Evolutionary conservation across 2,888 invertebrate species (phyloP).

Genomic region (Yponomeuta evonymella): DNA sequence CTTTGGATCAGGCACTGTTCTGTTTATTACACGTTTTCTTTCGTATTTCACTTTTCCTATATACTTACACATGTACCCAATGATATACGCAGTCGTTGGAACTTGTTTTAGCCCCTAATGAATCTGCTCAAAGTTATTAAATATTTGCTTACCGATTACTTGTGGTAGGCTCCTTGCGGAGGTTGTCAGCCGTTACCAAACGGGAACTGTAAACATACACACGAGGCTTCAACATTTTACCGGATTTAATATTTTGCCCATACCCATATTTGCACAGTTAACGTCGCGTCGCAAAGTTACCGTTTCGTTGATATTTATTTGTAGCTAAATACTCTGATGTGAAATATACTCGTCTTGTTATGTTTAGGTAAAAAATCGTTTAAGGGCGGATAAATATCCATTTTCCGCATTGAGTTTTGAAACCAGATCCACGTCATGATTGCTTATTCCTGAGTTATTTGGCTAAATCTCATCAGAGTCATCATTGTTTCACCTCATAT

Average conservation of each 20-base stretch:
- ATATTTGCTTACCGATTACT: slow-evolving; percentile 32
- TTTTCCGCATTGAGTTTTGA: neutral
- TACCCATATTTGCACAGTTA: slow-evolving; percentile 48
- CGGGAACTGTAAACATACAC: slow-evolving; percentile 37
- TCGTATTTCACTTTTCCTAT: neutral
- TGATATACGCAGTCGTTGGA: neutral
- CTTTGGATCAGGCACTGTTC: slow-evolving; percentile 18
- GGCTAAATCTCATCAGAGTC: neutral
- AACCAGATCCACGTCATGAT: neutral
- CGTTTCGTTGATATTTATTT: slow-evolving; percentile 11
- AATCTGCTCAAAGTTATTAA: slow-evolving; percentile 19
- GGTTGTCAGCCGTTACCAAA: slow-evolving; percentile 40
- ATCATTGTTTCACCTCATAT: no score
- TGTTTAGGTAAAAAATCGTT: neutral
- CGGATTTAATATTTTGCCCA: slow-evolving; percentile 48
- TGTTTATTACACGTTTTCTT: slow-evolving; percentile 16
- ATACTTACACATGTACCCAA: neutral
- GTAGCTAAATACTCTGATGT: slow-evolving; percentile 9
- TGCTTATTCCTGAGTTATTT: neutral
- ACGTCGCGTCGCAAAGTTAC: slow-evolving; percentile 26
- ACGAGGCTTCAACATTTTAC: slow-evolving; percentile 40
- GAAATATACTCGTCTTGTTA: neutral
- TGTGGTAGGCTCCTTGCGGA: slow-evolving; percentile 30
- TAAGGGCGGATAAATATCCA: neutral
- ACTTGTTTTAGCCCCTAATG: slow-evolving; percentile 25